phyloP scores from a whole-genome alignment of 1,140 invertebrate genomes.

The Drosophila punjabiensis region DNA sequence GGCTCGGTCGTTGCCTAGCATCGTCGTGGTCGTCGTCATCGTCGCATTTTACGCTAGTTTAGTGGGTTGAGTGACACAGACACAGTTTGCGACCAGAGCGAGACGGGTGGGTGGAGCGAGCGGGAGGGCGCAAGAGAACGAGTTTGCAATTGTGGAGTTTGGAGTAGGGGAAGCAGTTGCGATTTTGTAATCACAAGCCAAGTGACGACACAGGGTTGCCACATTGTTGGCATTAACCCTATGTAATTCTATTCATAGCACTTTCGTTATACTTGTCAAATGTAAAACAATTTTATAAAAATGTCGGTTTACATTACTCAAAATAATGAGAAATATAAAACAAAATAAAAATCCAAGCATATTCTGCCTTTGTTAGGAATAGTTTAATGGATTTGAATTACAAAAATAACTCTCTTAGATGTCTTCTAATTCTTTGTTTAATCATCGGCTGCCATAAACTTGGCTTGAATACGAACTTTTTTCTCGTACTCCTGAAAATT shows the following conservation, averaged over 20 bases:
- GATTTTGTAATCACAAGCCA: constrained; percentile 61
- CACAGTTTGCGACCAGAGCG: constrained; percentile 73
- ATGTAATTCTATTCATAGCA: too few species aligned
- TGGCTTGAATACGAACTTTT: neutral
- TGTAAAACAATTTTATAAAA: too few species aligned
- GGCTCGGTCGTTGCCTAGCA: constrained; percentile 41
- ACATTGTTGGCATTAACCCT: constrained; percentile 1
- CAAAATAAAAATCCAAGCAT: too few species aligned
- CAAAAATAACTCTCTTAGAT: too few species aligned
- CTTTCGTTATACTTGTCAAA: too few species aligned
- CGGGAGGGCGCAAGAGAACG: constrained; percentile 41
- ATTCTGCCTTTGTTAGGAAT: too few species aligned
- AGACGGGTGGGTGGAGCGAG: constrained; percentile 24
- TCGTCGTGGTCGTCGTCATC: constrained; percentile 29
- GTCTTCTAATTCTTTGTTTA: neutral
- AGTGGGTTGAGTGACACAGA: constrained; percentile 84
- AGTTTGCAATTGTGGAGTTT: constrained; percentile 33
- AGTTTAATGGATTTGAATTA: too few species aligned
- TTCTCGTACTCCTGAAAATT: neutral
- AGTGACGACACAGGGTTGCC: constrained; percentile 42
- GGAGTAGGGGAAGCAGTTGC: constrained; percentile 16
- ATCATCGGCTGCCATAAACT: neutral
- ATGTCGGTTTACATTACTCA: too few species aligned
- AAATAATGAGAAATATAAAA: too few species aligned
- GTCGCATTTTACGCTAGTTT: constrained; percentile 73